Conservation (phyloP, 2,888 invertebrate genomes). For the Liodrosophila aerea region DNA sequence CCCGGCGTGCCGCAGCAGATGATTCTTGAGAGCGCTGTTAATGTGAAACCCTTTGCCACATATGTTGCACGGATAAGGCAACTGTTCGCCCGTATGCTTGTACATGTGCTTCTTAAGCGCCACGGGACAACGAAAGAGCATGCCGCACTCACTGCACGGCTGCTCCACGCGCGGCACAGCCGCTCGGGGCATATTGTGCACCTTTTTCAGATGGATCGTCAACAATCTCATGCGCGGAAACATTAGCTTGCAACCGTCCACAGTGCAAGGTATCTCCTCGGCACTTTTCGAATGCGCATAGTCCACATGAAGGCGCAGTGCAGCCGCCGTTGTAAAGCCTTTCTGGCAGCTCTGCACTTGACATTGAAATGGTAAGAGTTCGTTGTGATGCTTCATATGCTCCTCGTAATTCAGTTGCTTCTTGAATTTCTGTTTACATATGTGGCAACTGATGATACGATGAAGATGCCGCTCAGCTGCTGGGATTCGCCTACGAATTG, state of each 20-base stretch:
- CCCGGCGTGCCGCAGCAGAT: slow-evolving; percentile 80
- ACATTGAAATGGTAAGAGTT: slow-evolving; percentile 77
- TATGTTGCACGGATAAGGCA: slow-evolving; percentile 79
- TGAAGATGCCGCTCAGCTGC: slow-evolving; percentile 49
- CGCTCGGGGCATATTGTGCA: slow-evolving; percentile 64
- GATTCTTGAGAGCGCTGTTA: slow-evolving; percentile 80
- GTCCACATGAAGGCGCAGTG: slow-evolving; percentile 75
- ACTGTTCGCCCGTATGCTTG: slow-evolving; percentile 78
- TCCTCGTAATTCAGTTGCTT: slow-evolving; percentile 72
- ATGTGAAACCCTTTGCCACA: slow-evolving; percentile 80
- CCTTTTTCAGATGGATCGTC: slow-evolving; percentile 76
- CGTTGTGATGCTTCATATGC: slow-evolving; percentile 80
- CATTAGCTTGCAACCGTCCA: slow-evolving; percentile 69
- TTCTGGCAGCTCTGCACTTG: slow-evolving; percentile 69
- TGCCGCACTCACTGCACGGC: slow-evolving; percentile 75
- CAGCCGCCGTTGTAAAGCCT: slow-evolving; percentile 77
- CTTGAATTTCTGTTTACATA: slow-evolving; percentile 78
- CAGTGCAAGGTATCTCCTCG: slow-evolving; percentile 68
- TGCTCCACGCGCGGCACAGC: slow-evolving; percentile 64
- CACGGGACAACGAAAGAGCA: slow-evolving; percentile 77
- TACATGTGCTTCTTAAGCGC: slow-evolving; percentile 80
- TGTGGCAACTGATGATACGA: slow-evolving; percentile 67
- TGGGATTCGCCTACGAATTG: slow-evolving; percentile 44
- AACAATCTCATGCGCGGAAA: slow-evolving; percentile 77
- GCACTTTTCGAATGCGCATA: slow-evolving; percentile 73